phyloP scores from a whole-genome alignment of 2,113 vertebrate genomes.

The Muntiacus reevesi region DNA sequence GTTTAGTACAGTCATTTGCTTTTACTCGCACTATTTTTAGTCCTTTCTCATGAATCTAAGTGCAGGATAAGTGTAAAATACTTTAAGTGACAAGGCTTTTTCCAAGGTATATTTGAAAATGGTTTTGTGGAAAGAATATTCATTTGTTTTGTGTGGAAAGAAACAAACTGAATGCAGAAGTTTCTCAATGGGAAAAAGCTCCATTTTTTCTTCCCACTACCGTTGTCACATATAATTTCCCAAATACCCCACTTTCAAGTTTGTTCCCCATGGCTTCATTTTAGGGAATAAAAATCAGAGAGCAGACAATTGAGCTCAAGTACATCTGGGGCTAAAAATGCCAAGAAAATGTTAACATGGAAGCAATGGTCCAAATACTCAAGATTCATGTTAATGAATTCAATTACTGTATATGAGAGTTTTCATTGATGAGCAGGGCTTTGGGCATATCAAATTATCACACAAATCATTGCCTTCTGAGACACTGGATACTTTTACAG shows the following conservation, averaged over 20 bases:
- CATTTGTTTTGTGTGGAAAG: background rate
- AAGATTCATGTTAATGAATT: conserved; percentile 21
- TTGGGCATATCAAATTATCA: conserved; percentile 66
- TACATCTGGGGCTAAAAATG: conserved; percentile 10
- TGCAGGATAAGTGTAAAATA: background rate
- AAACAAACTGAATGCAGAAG: conserved; percentile 13
- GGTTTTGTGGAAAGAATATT: background rate
- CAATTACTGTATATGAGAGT: background rate
- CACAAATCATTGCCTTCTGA: conserved; percentile 56
- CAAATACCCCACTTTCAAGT: background rate
- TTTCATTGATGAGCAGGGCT: conserved; percentile 46
- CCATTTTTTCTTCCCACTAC: conserved; percentile 11
- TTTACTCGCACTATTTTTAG: background rate
- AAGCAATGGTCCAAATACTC: conserved; percentile 8
- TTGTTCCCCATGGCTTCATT: conserved; percentile 40
- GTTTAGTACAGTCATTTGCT: background rate
- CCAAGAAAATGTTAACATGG: conserved; percentile 32
- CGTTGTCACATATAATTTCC: background rate
- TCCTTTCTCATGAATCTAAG: background rate
- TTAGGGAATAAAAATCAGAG: conserved; percentile 35
- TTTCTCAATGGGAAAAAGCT: conserved; percentile 10
- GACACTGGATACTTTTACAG: conserved; percentile 66
- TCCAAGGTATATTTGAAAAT: conserved; percentile 1
- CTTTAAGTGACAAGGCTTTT: background rate
- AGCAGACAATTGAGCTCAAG: conserved; percentile 19